Percentiles rank a stretch among this genome's conserved stretches.
Conservation (phyloP, 1,140 invertebrate genomes). For the Nephila pilipes region DNA sequence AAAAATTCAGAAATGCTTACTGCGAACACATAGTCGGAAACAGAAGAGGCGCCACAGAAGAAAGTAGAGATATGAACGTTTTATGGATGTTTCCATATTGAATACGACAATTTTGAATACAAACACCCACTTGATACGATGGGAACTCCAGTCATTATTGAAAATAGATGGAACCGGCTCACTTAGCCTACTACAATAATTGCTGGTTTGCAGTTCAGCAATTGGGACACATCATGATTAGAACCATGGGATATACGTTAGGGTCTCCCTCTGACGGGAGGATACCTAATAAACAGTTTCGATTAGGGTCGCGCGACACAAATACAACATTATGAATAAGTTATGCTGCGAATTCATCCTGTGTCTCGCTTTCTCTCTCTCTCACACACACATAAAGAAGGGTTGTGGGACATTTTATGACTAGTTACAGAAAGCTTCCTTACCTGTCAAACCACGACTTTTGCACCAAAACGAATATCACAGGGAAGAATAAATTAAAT, state of each 20-base stretch:
- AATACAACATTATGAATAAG: not conserved
- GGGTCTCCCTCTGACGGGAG: not conserved
- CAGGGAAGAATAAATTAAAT: no score
- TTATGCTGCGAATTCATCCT: no score
- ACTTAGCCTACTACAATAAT: constrained; percentile 59
- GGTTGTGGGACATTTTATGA: not conserved
- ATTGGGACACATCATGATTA: constrained; percentile 4
- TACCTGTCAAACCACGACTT: not conserved
- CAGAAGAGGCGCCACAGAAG: no score
- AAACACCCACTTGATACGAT: not conserved
- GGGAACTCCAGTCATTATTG: not conserved
- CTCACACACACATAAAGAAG: not conserved
- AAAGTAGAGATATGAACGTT: no score
- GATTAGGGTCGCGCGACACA: not conserved
- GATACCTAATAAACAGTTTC: not conserved
- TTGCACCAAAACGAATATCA: not conserved
- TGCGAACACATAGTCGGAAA: no score
- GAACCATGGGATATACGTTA: not conserved
- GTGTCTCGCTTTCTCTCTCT: not conserved
- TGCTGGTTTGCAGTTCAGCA: not conserved
- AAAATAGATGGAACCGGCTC: constrained; percentile 11
- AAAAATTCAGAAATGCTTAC: no score
- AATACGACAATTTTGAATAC: no score
- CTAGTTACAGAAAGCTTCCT: not conserved
- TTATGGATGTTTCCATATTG: no score